Evolutionary conservation across 2,888 invertebrate genomes (phyloP), one percentile per base, ranked within the genome.

Genomic region (Drosophila fungiperda): DNA sequence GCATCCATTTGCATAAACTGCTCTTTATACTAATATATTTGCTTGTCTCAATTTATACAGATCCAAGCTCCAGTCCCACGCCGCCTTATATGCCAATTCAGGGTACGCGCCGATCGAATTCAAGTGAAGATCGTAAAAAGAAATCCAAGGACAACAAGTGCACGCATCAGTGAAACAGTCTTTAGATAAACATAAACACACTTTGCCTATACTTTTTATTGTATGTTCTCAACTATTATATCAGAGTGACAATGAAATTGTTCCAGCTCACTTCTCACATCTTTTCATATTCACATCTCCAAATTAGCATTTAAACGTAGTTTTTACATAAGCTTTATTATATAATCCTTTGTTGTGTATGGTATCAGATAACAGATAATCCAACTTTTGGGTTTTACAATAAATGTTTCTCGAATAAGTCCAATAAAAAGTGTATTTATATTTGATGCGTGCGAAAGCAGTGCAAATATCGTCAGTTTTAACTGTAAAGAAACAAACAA

Each of bases 41-140:
- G 11, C 9, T 7, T 33, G 20, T 62, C 2, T 35, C n/a, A 1
- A 26, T 20, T 23, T 5, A 5, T 35, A 20, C 63, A 87, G 95
- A 95, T 81, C 93, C 94, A 78, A 91, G 83, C 79, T 94, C 94
- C 52, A 94, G 93, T 78, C 94, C 94, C 50, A 94, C 94, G 49
- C 95, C 96, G 9, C 96, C 96, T 64, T 96, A 96, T 89, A 96
- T 96, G 96, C 96, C 96, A 55, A 96, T 96, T 87, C 96, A 96
- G 92, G 96, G 96, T 55, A 96, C 96, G 85, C 94, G 96, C 71
- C 93, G 96, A 82, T 94, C 95, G n/a, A 95, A 95, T 72, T 94
- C 94, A 70, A 95, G 95, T 84, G 95, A 96, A 88, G 94, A 95
- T 73, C 94, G 95, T 82, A 94, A 94, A 73, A 93, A 93, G 83